Conservation (phyloP, 2,797 vertebrate genomes). For the Microctenopoma stevenorrisi region DNA sequence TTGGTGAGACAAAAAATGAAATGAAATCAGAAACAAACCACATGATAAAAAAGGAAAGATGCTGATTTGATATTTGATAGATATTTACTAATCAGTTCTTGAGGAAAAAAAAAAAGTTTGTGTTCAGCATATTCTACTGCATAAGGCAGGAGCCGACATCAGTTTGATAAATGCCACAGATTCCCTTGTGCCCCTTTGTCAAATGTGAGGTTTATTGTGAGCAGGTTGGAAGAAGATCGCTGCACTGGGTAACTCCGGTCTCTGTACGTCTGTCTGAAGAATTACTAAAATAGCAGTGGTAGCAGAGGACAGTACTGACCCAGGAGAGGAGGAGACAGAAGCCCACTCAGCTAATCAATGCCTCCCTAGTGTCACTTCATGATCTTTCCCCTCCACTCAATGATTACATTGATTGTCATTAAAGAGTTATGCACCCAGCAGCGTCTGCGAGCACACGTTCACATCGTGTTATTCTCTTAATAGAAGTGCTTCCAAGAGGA, state of each 20-base stretch:
- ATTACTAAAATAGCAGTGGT: constrained; percentile 30
- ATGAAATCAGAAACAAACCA: too few species aligned
- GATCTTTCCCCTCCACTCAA: constrained; percentile 46
- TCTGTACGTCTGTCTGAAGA: background rate
- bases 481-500: constrained; percentile 19
- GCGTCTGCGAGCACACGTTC: background rate
- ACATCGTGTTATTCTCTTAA: background rate
- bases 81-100: background rate
- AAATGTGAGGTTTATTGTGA: constrained; percentile 35
- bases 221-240: constrained; percentile 33
- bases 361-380: constrained; percentile 52
- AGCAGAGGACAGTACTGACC: constrained; percentile 3
- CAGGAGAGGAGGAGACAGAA: constrained; percentile 14
- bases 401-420: constrained; percentile 55
- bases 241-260: constrained; percentile 9
- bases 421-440: background rate
- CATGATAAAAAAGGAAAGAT: too few species aligned
- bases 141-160: background rate
- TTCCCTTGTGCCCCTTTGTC: constrained; percentile 21
- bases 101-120: constrained; percentile 8
- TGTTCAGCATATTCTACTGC: background rate
- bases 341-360: constrained; percentile 57
- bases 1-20: too few species aligned
- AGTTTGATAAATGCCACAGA: constrained; percentile 25
- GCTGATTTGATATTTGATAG: background rate